Evolutionary conservation across 2,113 vertebrate species (phyloP).

Genomic region (Naja naja): DNA sequence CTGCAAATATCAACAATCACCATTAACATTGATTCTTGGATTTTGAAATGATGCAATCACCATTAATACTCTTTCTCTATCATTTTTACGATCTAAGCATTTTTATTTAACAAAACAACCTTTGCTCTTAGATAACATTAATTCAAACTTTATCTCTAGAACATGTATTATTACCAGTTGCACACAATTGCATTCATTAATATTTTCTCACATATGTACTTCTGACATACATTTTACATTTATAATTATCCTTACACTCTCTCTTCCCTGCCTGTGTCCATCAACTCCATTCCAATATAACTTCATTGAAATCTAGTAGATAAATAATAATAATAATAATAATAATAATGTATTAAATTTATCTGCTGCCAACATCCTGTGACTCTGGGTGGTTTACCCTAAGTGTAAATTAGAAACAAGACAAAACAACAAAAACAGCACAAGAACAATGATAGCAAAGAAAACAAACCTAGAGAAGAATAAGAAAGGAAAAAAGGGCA

Average conservation of each 20-base stretch:
- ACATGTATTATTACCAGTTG: neutral
- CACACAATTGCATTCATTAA: neutral
- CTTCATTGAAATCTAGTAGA: neutral
- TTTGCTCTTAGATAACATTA: neutral
- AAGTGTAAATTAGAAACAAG: neutral
- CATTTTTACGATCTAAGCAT: neutral
- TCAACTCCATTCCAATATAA: neutral
- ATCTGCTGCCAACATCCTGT: neutral
- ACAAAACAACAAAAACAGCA: neutral
- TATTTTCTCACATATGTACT: neutral
- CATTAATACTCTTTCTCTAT: neutral
- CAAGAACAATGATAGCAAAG: neutral
- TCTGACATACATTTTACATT: neutral
- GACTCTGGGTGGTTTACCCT: neutral
- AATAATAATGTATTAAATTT: neutral
- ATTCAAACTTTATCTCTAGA: neutral
- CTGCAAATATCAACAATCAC: neutral
- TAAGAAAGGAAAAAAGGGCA: neutral
- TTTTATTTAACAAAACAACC: neutral
- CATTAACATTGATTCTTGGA: neutral
- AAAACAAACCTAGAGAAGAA: neutral
- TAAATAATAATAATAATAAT: neutral
- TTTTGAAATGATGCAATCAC: neutral
- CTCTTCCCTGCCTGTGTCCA: neutral
- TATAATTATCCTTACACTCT: neutral